Conservation (phyloP, 1,140 invertebrate genomes). For the Pseudobourletiella spinata region DNA sequence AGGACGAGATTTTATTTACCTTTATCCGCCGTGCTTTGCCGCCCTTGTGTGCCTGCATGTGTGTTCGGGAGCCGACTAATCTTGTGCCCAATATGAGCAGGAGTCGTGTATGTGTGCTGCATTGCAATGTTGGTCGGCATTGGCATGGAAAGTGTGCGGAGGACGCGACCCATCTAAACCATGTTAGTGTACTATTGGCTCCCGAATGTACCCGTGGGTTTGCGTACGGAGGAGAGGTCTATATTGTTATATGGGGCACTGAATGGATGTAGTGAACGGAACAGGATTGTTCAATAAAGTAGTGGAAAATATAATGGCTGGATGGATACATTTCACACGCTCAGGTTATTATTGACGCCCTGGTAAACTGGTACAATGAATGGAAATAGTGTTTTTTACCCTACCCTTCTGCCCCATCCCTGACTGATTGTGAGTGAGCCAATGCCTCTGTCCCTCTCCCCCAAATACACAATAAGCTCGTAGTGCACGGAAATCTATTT, state of each 20-base stretch:
- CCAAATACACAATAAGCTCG: too few relatives aligned
- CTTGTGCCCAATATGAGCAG: too few relatives aligned
- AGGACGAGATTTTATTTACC: too few relatives aligned
- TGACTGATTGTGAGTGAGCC: too few relatives aligned
- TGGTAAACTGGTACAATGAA: constrained; percentile 17
- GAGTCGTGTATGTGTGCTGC: background rate
- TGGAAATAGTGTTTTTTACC: constrained; percentile 9
- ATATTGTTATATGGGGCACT: background rate
- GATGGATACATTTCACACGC: constrained; percentile 31
- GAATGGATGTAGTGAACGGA: constrained; percentile 9
- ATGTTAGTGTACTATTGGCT: background rate
- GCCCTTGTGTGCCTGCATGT: too few relatives aligned
- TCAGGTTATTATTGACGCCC: constrained; percentile 22
- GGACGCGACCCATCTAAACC: background rate
- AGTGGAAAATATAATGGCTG: constrained; percentile 15
- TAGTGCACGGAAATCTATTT: too few relatives aligned
- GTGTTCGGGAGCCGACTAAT: too few relatives aligned
- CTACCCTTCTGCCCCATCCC: background rate
- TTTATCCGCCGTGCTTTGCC: too few relatives aligned
- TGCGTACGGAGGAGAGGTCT: too few relatives aligned
- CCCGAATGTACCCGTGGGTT: constrained; percentile 1
- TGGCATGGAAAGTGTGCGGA: background rate
- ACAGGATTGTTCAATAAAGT: constrained; percentile 20
- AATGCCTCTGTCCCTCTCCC: too few relatives aligned
- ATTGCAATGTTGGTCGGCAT: background rate